Evolutionary conservation across 1,140 invertebrate species (phyloP), one percentile per base, ranked within the genome.

Genomic region (Cepaea nemoralis): DNA sequence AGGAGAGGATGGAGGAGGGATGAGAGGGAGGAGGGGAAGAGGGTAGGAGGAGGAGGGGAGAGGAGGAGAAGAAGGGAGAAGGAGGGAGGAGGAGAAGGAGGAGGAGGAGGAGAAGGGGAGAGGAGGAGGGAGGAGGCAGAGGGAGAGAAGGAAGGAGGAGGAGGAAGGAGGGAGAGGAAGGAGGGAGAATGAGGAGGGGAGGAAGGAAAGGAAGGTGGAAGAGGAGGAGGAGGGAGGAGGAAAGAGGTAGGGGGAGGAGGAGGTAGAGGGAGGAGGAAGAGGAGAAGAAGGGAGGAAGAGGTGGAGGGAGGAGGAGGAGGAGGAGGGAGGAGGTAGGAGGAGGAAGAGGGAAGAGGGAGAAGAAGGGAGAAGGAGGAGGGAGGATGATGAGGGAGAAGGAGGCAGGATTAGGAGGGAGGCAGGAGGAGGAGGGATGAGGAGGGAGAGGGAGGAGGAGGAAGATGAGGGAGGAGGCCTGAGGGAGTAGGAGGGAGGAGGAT

Each of bases 201-300:
- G 22, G 6, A 55, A 37, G 39, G 0, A 63, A 37, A 31, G 55
- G 37, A 14, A 31, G 19, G 19, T 35, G 50, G 31, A 63, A 77
- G 19, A 50, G 74, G 48, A 42, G 48, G 40, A 76, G n/a, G n/a
- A n/a, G n/a, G n/a, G n/a, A n/a, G n/a, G n/a, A n/a, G n/a, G n/a
- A n/a, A n/a, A n/a, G n/a, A n/a, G n/a, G n/a, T n/a, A n/a, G n/a
- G n/a, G n/a, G n/a, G n/a, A n/a, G n/a, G n/a, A n/a, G n/a, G n/a
- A 5, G 48, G 40, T 45, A n/a, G n/a, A 42, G 48, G 40, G 48
- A 40, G 48, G 48, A 76, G 74, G 48, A n/a, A 76, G 40, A 76
- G 74, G 31, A 42, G 48, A 40, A 45, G 40, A 12, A 50, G n/a
- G 12, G n/a, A n/a, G n/a, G n/a, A n/a, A n/a, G n/a, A n/a, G n/a